Percentiles rank a stretch among this genome's conserved stretches.
phyloP scores from a whole-genome alignment of 2,113 vertebrate species.

The Oceanites oceanicus region DNA sequence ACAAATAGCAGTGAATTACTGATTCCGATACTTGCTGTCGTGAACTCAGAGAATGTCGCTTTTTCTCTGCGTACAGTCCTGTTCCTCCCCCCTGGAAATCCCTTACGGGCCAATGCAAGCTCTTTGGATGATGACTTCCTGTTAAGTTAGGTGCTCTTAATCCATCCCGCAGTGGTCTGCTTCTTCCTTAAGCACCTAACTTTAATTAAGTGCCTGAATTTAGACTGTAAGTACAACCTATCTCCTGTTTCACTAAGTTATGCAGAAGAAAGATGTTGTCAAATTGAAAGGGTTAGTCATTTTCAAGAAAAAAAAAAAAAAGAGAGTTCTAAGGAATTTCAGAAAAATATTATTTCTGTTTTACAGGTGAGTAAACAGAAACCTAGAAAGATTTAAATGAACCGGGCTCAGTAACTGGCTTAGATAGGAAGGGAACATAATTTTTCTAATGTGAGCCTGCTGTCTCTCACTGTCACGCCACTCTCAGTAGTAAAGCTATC shows the following conservation, averaged over 20 bases:
- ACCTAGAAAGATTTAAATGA: not conserved
- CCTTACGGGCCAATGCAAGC: not conserved
- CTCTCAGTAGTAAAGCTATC: not conserved
- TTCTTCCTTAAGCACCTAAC: not conserved
- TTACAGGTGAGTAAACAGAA: not conserved
- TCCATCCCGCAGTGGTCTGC: accelerated
- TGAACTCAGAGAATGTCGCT: not conserved
- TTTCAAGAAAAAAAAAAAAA: not conserved
- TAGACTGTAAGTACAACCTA: not conserved
- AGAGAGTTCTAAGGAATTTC: not conserved
- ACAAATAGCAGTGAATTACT: constrained; percentile 49
- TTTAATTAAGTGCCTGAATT: not conserved
- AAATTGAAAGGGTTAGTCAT: not conserved
- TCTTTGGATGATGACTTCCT: not conserved
- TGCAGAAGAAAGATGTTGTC: not conserved
- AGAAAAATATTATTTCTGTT: not conserved
- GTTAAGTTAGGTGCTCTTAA: not conserved
- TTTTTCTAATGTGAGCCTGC: not conserved
- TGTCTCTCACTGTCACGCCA: not conserved
- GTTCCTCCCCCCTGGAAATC: not conserved
- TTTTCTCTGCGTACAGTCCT: not conserved
- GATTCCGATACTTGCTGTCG: not conserved
- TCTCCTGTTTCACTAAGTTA: not conserved
- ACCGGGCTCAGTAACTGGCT: not conserved
- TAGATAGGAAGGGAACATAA: not conserved